Conservation (phyloP, 2,113 vertebrate species). For the Rousettus leschenaultii region DNA sequence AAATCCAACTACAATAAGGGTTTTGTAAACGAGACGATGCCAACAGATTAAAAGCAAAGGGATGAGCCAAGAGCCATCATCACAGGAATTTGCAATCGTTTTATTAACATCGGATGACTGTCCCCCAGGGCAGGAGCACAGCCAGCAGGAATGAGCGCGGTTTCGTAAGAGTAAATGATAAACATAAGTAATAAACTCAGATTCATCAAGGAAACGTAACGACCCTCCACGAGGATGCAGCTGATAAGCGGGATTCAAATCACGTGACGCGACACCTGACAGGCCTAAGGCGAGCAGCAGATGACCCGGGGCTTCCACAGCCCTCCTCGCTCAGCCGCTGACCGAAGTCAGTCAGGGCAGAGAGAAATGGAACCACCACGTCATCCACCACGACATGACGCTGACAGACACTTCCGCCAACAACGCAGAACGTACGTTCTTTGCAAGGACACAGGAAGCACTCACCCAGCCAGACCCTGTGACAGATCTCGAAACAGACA, state of each 20-base stretch:
- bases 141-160: accelerated
- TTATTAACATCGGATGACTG: accelerated
- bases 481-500: not conserved
- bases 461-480: accelerated
- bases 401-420: not conserved
- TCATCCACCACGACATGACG: not conserved
- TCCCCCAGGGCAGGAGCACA: not conserved
- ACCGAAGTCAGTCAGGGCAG: not conserved
- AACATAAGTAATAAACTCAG: not conserved
- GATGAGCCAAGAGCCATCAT: no score
- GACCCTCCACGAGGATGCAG: accelerated
- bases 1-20: not conserved
- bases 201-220: not conserved
- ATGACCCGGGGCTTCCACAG: no score
- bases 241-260: not conserved
- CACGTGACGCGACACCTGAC: not conserved
- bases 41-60: accelerated
- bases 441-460: not conserved
- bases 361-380: no score
- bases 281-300: not conserved
- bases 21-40: not conserved
- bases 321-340: not conserved
- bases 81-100: accelerated
- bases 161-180: not conserved
- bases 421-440: no score